phyloP scores from a whole-genome alignment of 1,140 invertebrate genomes.

The Lepidurus packardi region DNA sequence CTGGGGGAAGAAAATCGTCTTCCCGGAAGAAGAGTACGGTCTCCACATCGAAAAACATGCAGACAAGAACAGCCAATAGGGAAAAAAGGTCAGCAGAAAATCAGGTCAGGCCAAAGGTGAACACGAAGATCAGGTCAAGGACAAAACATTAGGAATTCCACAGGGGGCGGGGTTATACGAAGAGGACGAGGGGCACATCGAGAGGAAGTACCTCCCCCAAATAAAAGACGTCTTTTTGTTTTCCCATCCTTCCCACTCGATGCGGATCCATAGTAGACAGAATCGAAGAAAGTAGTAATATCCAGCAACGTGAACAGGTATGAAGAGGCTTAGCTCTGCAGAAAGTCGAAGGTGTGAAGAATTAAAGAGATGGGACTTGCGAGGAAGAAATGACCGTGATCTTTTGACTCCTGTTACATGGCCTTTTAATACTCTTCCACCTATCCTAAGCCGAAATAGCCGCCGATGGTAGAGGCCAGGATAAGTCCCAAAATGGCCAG shows the following conservation, averaged over 20 bases:
- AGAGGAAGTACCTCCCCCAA: background rate
- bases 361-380: background rate
- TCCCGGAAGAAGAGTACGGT: background rate
- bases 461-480: conserved; percentile 65
- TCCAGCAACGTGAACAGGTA: conserved; percentile 13
- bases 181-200: background rate
- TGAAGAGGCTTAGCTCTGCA: background rate
- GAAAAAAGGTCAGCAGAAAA: background rate
- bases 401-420: background rate
- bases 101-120: conserved; percentile 13
- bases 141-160: background rate
- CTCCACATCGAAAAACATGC: conserved; percentile 19
- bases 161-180: background rate
- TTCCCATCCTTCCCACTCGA: no score
- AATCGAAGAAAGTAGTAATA: background rate
- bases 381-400: conserved; percentile 2
- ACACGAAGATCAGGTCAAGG: conserved; percentile 9
- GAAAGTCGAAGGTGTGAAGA: background rate
- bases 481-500: conserved; percentile 82
- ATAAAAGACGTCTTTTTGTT: background rate
- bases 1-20: background rate
- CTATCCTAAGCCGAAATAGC: conserved; percentile 55
- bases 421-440: background rate
- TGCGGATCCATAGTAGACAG: background rate
- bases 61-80: background rate